Evolutionary conservation across 1,140 invertebrate genomes (phyloP), one percentile per base, ranked within the genome.

Genomic region (Drosophila pandora): DNA sequence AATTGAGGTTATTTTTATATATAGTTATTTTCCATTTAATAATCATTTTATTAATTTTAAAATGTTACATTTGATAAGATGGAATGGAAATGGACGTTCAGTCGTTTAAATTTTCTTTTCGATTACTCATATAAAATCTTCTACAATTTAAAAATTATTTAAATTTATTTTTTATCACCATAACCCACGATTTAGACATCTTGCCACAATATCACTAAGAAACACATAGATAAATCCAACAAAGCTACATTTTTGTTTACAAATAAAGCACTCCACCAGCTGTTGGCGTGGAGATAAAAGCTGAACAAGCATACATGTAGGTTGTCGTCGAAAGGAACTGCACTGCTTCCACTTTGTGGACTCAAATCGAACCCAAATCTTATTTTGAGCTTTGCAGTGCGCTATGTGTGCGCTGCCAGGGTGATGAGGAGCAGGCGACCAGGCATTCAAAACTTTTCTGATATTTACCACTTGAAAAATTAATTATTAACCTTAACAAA

Each of bases 341-440:
- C 52, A 70, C 68, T 57, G 48, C 54, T 71, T 71, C 65, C 54
- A 17, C 28, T 34, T 52, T 70, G 47, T 45, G 34, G 39, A 64
- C n/a, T 49, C 45, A 32, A 59, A 61, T 65, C 30, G 28, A 30
- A 30, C 21, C 32, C 45, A 12, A 21, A 28, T 50, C 48, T 65
- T 28, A 52, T 59, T 58, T 71, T 37, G 65, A 59, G 58, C 59
- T 47, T 37, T 65, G 70, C 45, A 65, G n/a, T 30, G 37, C 28
- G 0, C 17, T 17, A 17, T 0, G 17, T 1, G 17, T 17, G 17
- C 28, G 12, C n/a, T 47, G 34, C 53, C 64, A 59, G 64, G 64
- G 64, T 23, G 30, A 3, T 47, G 13, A 23, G 17, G 61, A 12
- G 34, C n/a, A n/a, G n/a, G n/a, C n/a, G n/a, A n/a, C n/a, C n/a